Percentiles rank a stretch among this genome's conserved stretches.
These are phyloP conservation scores for Chloroceryle inda DNA, from an alignment of 2,797 vertebrate genomes.

Conservation along the genomic window DNA sequence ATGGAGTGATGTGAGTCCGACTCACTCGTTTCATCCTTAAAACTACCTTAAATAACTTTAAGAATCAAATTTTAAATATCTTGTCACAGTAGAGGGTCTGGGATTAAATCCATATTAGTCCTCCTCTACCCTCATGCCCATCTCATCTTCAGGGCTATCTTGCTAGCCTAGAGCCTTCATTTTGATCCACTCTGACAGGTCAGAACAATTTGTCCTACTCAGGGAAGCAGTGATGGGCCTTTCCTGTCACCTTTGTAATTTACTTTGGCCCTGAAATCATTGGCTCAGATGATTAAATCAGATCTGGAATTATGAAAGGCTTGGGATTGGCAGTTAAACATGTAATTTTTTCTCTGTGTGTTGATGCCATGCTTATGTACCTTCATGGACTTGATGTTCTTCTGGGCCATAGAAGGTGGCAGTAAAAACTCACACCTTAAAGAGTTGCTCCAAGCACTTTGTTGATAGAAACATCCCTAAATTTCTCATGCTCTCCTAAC, in stretches of 20 bases:
- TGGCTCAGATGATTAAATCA: conserved; percentile 58
- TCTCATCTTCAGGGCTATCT: conserved; percentile 13
- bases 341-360: rapidly evolving
- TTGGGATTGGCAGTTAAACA: neutral
- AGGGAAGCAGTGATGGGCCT: neutral
- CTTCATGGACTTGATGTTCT: neutral
- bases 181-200: conserved; percentile 50
- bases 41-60: neutral
- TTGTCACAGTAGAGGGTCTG: neutral
- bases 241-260: conserved; percentile 37
- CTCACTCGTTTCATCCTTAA: neutral
- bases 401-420: neutral
- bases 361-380: neutral
- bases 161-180: neutral
- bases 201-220: conserved; percentile 43
- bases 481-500: neutral
- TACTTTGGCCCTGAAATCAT: conserved; percentile 43
- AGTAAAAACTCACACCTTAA: neutral
- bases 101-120: neutral
- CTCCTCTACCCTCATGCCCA: neutral
- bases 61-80: neutral
- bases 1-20: neutral
- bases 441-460: neutral
- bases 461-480: neutral
- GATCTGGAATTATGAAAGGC: neutral